phyloP scores from a whole-genome alignment of 2,888 invertebrate species.

The Synergus itoensis region DNA sequence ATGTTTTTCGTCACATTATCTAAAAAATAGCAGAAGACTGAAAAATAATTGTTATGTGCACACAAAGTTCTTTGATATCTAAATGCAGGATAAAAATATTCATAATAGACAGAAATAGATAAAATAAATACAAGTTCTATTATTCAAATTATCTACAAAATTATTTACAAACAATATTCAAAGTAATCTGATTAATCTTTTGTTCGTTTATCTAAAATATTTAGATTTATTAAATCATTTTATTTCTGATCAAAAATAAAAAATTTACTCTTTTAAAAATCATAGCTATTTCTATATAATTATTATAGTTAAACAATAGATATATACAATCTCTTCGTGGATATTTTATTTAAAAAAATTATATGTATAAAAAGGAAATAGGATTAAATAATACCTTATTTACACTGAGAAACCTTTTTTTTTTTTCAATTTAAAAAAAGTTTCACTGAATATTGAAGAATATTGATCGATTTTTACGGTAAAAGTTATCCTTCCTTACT shows the following conservation, averaged over 20 bases:
- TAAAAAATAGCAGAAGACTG: background rate
- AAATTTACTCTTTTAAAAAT: too few relatives aligned
- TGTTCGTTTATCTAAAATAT: background rate
- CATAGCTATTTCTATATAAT: too few relatives aligned
- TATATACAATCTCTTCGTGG: too few relatives aligned
- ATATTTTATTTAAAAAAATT: too few relatives aligned
- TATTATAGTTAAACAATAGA: too few relatives aligned
- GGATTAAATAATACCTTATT: too few relatives aligned
- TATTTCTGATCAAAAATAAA: too few relatives aligned
- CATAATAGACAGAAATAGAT: background rate
- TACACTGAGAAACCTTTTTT: too few relatives aligned
- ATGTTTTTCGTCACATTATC: background rate
- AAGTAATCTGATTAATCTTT: background rate
- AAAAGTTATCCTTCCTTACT: background rate
- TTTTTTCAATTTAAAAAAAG: too few relatives aligned
- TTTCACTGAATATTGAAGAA: too few relatives aligned
- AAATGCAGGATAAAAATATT: background rate
- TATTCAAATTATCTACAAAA: background rate
- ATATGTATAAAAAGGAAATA: too few relatives aligned
- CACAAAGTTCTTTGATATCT: background rate
- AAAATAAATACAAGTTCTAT: background rate
- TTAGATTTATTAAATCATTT: background rate
- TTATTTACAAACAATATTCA: background rate
- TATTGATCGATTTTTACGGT: background rate
- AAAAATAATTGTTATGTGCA: background rate